Base-by-base conservation (phyloP, 2,888 invertebrate genomes). In the Pyrocoelia pectoralis region DNA sequence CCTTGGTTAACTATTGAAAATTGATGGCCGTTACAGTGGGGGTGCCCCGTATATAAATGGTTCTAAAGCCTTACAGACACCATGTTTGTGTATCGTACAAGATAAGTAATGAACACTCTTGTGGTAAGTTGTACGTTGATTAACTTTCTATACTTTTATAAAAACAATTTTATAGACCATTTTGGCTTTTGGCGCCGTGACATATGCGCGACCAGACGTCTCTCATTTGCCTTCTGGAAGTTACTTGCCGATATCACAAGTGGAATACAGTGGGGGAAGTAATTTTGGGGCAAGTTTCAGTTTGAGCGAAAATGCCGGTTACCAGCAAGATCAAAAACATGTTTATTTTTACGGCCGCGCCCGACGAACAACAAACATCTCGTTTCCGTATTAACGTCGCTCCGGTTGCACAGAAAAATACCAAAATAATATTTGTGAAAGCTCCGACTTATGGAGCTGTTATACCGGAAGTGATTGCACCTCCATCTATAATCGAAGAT, bases 391-490 rank as follows among this genome's bases (percentile, higher is more conserved):
- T 74, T 56, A 57, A 69, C 19, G 55, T 72, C 3, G 71, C 72
- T 13, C 73, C 76, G 13, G 76, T 79, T 9, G 72, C 76, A 2
- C 79, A 79, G 60, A 81, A 80, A 59, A 78, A 80, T 64, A 76
- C 82, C 70, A 83, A 82, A 64, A 79, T 83, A 59, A 78, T 84
- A 54, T 83, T 83, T 74, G 82, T 84, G 69, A 83, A 83, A 70
- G 78, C 82, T 0, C 82, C 83, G 51, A 65, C 51, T 28, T 55
- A 46, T 19, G 64, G 59, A n/a, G 65, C 69, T 12, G 71, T 73
- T 12, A 73, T 73, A 19, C 78, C 77, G 19, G 63, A 76, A 41
- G 58, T 73, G 18, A 74, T 78, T 41, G 72, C 73, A 14, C 65
- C 65, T 38, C 72, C 69, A 56, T 69, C 70, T 5, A 74, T 74